Base-by-base conservation (phyloP, 2,797 vertebrate species). In the Helicolenus hilgendorfi region DNA sequence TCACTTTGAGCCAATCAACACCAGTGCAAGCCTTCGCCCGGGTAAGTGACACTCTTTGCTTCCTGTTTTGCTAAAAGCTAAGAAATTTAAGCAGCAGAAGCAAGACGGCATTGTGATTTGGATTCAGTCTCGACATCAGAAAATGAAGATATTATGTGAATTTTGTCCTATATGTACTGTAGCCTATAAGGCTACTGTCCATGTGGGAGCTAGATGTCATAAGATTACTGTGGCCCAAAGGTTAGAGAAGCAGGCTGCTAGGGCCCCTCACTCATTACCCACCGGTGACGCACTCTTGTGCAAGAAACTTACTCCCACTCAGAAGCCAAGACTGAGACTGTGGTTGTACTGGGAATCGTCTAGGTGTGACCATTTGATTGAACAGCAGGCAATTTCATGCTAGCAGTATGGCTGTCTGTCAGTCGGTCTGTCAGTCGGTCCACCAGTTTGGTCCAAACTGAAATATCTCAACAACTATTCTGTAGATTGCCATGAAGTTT, bases 1-100 rank as follows among this genome's bases (percentile, higher is more conserved):
- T 90, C 81, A 88, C 79, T 83, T 71, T 75, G 63, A 82, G 74
- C 22, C 73, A 78, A 83, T 89, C 86, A 85, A 36, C 64, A 70
- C 49, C 72, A 53, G 38, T 5, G 0, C 15, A 15, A 72, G 65
- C 79, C 72, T 73, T 88, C 69, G 76, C 38, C 18, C 11, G 1
- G 26, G 56, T 72, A 84, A 79, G 63, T 68, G 78, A 85, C 75
- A 68, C 53, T 33, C 65, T 63, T 75, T 14, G 31, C 72, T 60
- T 60, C 71, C 59, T 63, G 29, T 53, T 74, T 69, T 27, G 26
- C 45, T 72, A 41, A 71, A 83, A 77, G 69, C 64, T 7, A 75
- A 31, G 60, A 72, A 36, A 27, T 55, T 35, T 1, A 4, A 58
- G 63, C 24, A 22, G 41, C 29, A 27, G n/a, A 33, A 8, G 29